Evolutionary conservation across 2,797 vertebrate genomes (phyloP), one percentile per base, ranked within the genome.

Genomic region (Gallirallus australis): DNA sequence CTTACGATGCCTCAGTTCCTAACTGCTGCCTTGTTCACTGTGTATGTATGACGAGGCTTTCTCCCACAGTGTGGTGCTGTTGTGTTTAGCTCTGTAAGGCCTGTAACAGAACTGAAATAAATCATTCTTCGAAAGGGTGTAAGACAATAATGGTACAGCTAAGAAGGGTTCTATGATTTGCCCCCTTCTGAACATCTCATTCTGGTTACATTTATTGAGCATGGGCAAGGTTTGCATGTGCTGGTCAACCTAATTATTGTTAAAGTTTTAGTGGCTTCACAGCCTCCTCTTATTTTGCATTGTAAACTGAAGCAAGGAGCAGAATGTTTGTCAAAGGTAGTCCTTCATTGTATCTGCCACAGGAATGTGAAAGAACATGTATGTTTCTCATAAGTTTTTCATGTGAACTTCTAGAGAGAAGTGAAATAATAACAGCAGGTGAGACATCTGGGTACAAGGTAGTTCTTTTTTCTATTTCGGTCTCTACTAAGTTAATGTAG

Each of bases 31-130:
- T 83, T 47, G 50, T 90, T 95, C 37, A 12, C 37, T 57, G 1
- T 78, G 15, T 65, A 16, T 52, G 25, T 76, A 79, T 69, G 72
- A 61, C 15, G 1, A 0, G 76, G 48, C 33, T 53, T 86, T 94
- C 78, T 89, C 92, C 95, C 94, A 92, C 93, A 73, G 83, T 11
- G 77, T 93, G 90, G 90, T 94, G 92, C 95, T 97, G 40, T 95
- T 96, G 94, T 90, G 88, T 96, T 93, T 82, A 76, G 30, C 88
- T 92, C 66, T 76, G 47, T 73, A 82, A 92, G 79, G 52, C 81
- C 79, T 35, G 35, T 84, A 79, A 92, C 47, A 33, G 33, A 71
- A 66, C 42, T 63, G 54, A 83, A 90, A 94, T 83, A 78, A 76
- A 71, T 90, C 30, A 48, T 86, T 76, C 54, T 93, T 90, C 65